phyloP scores from a whole-genome alignment of 2,797 vertebrate species.

The Xenops minutus region DNA sequence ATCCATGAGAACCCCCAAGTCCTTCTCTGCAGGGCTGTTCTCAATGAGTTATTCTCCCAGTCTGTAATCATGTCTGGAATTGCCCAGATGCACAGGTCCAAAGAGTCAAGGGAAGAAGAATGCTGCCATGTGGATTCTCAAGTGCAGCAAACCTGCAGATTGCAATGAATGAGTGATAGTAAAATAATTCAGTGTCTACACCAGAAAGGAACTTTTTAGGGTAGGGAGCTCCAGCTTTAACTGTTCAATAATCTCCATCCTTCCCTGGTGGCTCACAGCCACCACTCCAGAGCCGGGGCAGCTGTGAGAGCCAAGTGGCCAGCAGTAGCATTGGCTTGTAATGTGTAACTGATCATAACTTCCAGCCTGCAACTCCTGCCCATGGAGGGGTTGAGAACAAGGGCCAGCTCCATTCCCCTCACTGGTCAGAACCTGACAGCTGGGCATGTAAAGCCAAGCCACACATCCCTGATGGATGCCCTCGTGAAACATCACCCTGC shows the following conservation, averaged over 20 bases:
- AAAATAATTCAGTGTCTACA: background rate
- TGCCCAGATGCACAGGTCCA: background rate
- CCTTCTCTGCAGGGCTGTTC: background rate
- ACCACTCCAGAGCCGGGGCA: accelerated
- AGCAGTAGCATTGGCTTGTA: background rate
- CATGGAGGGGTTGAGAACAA: background rate
- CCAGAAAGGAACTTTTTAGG: background rate
- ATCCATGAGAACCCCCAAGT: background rate
- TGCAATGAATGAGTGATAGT: background rate
- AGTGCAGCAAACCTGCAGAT: background rate
- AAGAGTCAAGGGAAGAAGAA: background rate
- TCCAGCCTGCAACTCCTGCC: background rate
- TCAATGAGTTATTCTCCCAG: background rate
- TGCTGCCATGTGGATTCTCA: background rate
- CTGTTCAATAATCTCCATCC: background rate
- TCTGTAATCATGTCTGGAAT: background rate
- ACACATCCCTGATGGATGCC: accelerated
- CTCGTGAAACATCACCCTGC: accelerated
- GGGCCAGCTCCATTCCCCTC: accelerated
- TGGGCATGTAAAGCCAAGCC: background rate
- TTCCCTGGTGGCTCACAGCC: background rate
- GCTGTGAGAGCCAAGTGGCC: background rate
- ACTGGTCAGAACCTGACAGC: background rate
- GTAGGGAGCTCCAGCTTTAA: background rate
- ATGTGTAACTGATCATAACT: background rate